These are phyloP conservation scores for Chloroclysta siterata DNA, from an alignment of 2,888 invertebrate species.

Conservation along the genomic window DNA sequence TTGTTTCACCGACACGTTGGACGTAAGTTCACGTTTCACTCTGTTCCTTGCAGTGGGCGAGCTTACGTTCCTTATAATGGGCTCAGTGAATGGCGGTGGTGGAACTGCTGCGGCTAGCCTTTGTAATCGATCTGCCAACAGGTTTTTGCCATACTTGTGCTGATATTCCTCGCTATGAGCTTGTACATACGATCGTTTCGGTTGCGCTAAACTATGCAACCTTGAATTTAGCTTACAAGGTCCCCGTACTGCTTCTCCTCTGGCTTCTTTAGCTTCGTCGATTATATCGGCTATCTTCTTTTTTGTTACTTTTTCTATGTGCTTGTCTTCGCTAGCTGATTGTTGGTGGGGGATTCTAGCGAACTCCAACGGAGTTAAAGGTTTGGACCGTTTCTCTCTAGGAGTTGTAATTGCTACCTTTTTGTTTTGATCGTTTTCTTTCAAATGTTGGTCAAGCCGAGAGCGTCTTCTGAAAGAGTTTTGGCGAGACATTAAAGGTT, in stretches of 20 bases:
- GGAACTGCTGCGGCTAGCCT: constrained; percentile 47
- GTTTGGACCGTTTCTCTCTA: constrained; percentile 44
- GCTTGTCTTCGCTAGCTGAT: constrained; percentile 47
- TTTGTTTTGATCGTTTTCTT: constrained; percentile 44
- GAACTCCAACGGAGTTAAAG: constrained; percentile 31
- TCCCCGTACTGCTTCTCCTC: constrained; percentile 77
- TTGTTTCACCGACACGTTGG: constrained; percentile 45
- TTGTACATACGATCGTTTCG: constrained; percentile 67
- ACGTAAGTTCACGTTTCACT: constrained; percentile 43
- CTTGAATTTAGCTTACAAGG: constrained; percentile 65
- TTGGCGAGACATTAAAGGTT: constrained; percentile 44
- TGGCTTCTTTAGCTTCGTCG: constrained; percentile 74
- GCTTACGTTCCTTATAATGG: constrained; percentile 38
- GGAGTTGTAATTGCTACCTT: constrained; percentile 32
- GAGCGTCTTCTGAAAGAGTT: constrained; percentile 49
- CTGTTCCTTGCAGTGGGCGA: constrained; percentile 41
- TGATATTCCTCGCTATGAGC: constrained; percentile 66
- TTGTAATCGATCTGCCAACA: constrained; percentile 58
- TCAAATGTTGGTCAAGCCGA: constrained; percentile 54
- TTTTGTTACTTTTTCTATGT: constrained; percentile 46
- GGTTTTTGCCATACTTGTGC: constrained; percentile 57
- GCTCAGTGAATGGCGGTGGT: constrained; percentile 6
- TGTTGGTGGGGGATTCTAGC: constrained; percentile 40
- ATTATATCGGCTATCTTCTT: constrained; percentile 67
- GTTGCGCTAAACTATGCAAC: constrained; percentile 71